Percentiles rank a stretch among this genome's conserved stretches.
Conservation (phyloP, 2,113 vertebrate genomes). For the Xyrauchen texanus region DNA sequence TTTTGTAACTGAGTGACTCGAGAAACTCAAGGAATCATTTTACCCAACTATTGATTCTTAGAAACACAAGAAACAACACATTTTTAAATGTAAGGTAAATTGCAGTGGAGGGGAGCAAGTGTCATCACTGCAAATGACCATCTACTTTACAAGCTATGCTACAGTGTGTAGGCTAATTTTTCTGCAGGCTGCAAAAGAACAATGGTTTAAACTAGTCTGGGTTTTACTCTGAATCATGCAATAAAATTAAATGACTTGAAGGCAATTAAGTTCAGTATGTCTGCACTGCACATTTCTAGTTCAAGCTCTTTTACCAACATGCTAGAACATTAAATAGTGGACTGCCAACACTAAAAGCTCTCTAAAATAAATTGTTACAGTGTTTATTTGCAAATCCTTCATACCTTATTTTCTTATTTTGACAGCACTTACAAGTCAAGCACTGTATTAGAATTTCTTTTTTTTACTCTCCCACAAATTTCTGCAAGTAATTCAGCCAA, state of each 20-base stretch:
- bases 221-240: not conserved
- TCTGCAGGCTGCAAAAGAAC: not conserved
- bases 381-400: not conserved
- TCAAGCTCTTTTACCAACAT: not conserved
- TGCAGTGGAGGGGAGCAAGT: slow-evolving; percentile 14
- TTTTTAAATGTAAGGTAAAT: not conserved
- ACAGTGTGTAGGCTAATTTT: not conserved
- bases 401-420: not conserved
- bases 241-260: not conserved
- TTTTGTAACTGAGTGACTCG: slow-evolving; percentile 20
- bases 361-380: slow-evolving; percentile 12
- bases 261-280: not conserved
- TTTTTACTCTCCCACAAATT: too few relatives aligned
- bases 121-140: slow-evolving; percentile 16
- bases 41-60: slow-evolving; percentile 15
- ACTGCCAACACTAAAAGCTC: slow-evolving; percentile 7
- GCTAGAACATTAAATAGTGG: not conserved
- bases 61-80: slow-evolving; percentile 15
- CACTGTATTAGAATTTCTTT: too few relatives aligned
- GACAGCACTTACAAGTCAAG: too few relatives aligned
- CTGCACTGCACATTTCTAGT: not conserved
- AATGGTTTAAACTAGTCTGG: not conserved
- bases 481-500: too few relatives aligned
- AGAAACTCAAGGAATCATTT: slow-evolving; percentile 19
- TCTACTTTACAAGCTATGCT: not conserved